phyloP scores from a whole-genome alignment of 2,113 vertebrate genomes.

The Etia nguti region DNA sequence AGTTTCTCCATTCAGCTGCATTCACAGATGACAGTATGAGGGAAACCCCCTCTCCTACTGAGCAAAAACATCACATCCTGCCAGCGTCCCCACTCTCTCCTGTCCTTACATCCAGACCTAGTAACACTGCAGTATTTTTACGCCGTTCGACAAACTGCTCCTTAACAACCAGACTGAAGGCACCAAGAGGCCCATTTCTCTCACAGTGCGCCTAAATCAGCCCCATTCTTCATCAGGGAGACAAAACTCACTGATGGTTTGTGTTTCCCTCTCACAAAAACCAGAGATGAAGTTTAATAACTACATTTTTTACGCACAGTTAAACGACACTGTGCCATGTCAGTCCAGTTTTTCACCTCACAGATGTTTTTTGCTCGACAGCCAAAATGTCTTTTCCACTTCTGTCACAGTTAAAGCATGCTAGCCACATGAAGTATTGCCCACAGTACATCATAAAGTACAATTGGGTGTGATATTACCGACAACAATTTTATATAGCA shows the following conservation, averaged over 20 bases:
- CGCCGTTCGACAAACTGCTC: constrained; percentile 34
- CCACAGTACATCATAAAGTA: neutral
- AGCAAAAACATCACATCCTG: constrained; percentile 32
- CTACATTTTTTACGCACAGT: neutral
- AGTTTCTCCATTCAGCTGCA: constrained; percentile 46
- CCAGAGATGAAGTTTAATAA: neutral
- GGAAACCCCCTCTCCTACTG: constrained; percentile 29
- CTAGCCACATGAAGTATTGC: neutral
- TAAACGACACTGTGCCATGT: neutral
- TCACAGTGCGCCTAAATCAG: neutral
- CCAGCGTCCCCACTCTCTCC: neutral
- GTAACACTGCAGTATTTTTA: constrained; percentile 39
- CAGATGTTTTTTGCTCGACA: neutral
- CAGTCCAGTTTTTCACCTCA: neutral
- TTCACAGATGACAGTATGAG: constrained; percentile 35
- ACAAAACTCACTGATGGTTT: neutral
- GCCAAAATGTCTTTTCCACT: neutral
- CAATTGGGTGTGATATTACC: neutral
- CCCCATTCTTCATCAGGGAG: neutral
- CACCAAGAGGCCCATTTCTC: neutral
- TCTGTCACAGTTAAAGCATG: neutral
- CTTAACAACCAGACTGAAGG: constrained; percentile 43
- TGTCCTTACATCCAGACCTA: constrained; percentile 10
- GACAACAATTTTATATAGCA: neutral
- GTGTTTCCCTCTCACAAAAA: neutral